These are phyloP conservation scores for Drosophila kuntzei DNA, from an alignment of 2,888 invertebrate genomes.

Conservation along the genomic window DNA sequence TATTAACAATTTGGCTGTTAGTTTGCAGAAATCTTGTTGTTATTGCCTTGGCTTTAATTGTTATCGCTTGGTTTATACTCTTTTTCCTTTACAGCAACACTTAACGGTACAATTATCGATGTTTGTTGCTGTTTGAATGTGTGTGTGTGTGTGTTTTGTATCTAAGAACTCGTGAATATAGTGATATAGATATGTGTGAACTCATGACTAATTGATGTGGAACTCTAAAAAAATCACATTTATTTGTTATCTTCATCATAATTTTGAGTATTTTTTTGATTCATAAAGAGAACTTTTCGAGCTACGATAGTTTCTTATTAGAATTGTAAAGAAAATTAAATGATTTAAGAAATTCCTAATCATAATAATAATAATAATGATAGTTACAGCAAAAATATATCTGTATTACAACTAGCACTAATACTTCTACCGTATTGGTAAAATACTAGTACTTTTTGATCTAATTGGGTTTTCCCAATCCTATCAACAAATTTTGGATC, in stretches of 20 bases:
- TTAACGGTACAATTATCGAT: slow-evolving; percentile 66
- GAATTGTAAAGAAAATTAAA: neutral
- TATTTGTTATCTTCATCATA: neutral
- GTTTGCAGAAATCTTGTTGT: slow-evolving; percentile 42
- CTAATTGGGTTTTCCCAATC: too few relatives aligned
- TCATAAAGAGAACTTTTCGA: neutral
- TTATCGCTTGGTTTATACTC: slow-evolving; percentile 64
- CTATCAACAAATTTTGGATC: too few relatives aligned
- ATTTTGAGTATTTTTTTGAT: neutral
- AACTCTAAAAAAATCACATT: neutral
- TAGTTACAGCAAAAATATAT: too few relatives aligned
- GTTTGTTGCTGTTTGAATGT: slow-evolving; percentile 12
- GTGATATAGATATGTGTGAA: neutral
- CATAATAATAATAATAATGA: too few relatives aligned
- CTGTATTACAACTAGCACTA: too few relatives aligned
- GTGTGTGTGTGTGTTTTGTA: neutral
- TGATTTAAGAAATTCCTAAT: too few relatives aligned
- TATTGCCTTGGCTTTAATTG: slow-evolving; percentile 67
- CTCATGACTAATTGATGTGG: neutral
- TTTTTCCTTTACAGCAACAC: slow-evolving; percentile 53
- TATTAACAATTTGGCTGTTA: slow-evolving; percentile 27
- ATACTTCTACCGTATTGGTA: too few relatives aligned
- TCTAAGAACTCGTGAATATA: neutral
- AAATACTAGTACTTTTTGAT: too few relatives aligned
- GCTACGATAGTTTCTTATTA: neutral